Evolutionary conservation across 2,797 vertebrate species (phyloP), one percentile per base, ranked within the genome.

Genomic region (Ambastaia sidthimunki): DNA sequence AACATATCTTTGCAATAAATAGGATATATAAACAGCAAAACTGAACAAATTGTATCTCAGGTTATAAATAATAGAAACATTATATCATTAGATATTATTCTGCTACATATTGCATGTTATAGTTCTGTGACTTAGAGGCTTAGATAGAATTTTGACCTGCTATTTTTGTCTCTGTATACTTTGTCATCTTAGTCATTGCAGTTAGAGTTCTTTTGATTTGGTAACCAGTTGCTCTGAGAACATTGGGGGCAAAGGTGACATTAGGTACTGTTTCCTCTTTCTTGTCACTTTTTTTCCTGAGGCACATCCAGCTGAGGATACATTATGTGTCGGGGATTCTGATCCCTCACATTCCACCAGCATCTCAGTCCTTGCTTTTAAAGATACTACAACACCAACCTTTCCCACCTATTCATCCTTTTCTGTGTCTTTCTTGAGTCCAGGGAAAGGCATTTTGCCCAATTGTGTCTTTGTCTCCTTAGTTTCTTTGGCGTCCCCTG

Each of bases 191-290:
- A 25, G 89, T 92, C 16, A 90, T 83, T 74, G 72, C 86, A 54
- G 88, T 89, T 15, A 91, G 82, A 12, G 86, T 86, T 90, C 88
- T 59, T 87, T 82, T 1, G 84, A 74, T 15, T 88, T 87, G 47
- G 89, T 91, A 34, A 88, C 83, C 4, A 82, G 87, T 16, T 84
- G 89, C 75, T 94, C 90, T 55, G 91, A 88, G 0, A 90, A 87
- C 69, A 74, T 82, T 62, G 94, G 67, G 95, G 93, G 81, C 93
- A 65, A 97, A 88, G 19, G 85, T 91, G 86, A 96, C 87, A 70
- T 95, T 94, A 0, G 95, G 94, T 75, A 96, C 90, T 2, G 93
- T 89, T 72, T 92, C 90, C 75, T 94, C 92, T 75, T 85, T 92
- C 2, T 89, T 81, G 50, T 92, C 89, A n/a, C 41, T 23, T 13